Evolutionary conservation across 2,113 vertebrate species (phyloP).

Genomic region (Aviceda subcristata): DNA sequence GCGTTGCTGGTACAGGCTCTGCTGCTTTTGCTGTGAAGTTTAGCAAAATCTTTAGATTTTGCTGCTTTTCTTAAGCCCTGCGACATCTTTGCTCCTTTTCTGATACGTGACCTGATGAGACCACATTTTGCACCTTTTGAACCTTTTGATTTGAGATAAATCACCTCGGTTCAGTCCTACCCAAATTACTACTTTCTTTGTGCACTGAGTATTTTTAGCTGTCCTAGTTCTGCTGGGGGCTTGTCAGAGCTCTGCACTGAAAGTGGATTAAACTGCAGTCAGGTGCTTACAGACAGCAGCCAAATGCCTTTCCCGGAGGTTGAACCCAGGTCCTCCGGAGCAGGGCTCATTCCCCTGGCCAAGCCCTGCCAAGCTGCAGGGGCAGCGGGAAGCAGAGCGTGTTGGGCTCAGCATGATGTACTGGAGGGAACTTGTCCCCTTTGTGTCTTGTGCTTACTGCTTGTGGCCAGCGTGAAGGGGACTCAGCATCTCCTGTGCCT

Average conservation of each 20-base stretch:
- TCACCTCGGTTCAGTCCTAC: neutral
- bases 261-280: constrained; percentile 21
- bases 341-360: neutral
- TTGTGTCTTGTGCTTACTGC: neutral
- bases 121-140: neutral
- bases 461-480: neutral
- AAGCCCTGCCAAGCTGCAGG: neutral
- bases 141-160: constrained; percentile 1
- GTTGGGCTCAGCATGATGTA: fast-evolving
- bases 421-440: neutral
- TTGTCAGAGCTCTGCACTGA: neutral
- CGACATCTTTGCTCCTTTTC: neutral
- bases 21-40: constrained; percentile 3
- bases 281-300: constrained; percentile 38
- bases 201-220: constrained; percentile 50
- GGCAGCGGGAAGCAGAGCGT: neutral
- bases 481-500: neutral
- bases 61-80: neutral
- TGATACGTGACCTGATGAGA: neutral
- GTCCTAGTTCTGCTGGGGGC: constrained; percentile 30
- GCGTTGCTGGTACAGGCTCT: neutral
- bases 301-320: neutral
- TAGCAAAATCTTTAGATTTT: neutral
- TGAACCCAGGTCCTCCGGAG: neutral
- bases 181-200: neutral